These are phyloP conservation scores for Percopsis transmontana DNA, from an alignment of 2,113 vertebrate genomes.

Conservation along the genomic window DNA sequence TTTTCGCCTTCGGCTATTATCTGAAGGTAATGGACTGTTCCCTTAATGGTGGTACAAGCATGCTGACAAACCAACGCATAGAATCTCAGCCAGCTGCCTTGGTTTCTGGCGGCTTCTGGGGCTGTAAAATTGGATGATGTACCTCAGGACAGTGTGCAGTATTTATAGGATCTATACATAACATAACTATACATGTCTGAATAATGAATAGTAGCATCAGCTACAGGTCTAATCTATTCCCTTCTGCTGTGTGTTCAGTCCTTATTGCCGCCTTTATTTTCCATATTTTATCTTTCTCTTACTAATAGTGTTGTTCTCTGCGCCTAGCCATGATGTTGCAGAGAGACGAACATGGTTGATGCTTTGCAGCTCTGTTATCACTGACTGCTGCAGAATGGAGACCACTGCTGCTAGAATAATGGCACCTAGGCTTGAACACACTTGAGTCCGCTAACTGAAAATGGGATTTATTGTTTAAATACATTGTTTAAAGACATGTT, in stretches of 20 bases:
- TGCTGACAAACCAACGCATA: slow-evolving; percentile 32
- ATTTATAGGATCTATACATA: background rate
- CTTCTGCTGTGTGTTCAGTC: background rate
- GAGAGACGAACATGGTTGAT: background rate
- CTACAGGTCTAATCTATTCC: background rate
- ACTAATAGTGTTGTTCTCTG: background rate
- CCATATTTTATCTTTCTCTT: background rate
- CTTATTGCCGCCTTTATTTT: background rate
- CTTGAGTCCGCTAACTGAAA: too few species aligned
- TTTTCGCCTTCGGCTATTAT: background rate
- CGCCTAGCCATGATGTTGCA: background rate
- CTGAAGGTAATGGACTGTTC: slow-evolving; percentile 26
- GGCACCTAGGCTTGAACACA: too few species aligned
- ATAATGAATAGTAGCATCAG: background rate
- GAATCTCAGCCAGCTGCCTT: slow-evolving; percentile 25
- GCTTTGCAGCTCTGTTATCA: too few species aligned
- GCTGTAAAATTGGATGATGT: background rate
- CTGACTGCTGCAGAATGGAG: too few species aligned
- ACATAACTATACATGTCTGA: too few species aligned
- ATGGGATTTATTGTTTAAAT: too few species aligned
- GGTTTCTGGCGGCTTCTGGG: background rate
- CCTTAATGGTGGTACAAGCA: slow-evolving; percentile 10
- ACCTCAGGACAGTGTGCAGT: background rate
- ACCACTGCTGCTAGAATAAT: too few species aligned
- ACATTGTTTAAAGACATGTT: too few species aligned